Base-by-base conservation (phyloP, 2,113 vertebrate species). In the Xiphorhynchus elegans region DNA sequence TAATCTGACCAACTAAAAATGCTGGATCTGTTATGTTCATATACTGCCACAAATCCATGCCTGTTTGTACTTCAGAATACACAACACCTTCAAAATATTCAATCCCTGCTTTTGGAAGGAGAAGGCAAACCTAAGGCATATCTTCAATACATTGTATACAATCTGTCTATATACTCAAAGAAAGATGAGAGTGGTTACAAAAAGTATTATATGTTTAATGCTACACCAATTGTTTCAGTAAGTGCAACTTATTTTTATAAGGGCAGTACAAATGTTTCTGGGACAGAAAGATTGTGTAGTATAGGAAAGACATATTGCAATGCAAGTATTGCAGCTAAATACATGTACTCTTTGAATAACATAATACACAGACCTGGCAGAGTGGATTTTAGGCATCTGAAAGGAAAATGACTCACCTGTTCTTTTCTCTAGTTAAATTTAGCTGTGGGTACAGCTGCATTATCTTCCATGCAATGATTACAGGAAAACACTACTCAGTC, bases 391-490 rank as follows among this genome's bases (percentile, higher is more conserved):
- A 90, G 47, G 90, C 63, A 53, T 67, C 50, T 95, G 50, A 77
- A 92, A 91, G 59, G 75, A 74, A 96, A 96, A 80, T 96, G 50
- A 97, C 75, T 95, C 92, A 88, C 92, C 85, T 95, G 75, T 85
- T 90, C 70, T 96, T 88, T 77, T 80, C 35, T 83, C 90, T 93
- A 59, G 72, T 93, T 96, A 97, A 94, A 95, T 95, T 93, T 93
- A 94, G 91, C 13, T 88, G 25, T 19, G 16, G 35, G 50, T 74
- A 80, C 35, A 87, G 79, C 58, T 75, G 40, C 18, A 75, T 82
- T 94, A 79, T 83, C 85, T 77, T 79, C 39, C 42, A 46, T 85
- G 70, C 63, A 94, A 77, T 25, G 53, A 91, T 47, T 82, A 67
- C 33, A 67, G 16, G 18, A 94, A 84, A 91, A 89, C 89, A 75